phyloP scores from a whole-genome alignment of 2,797 vertebrate genomes.

The Acipenser ruthenus region DNA sequence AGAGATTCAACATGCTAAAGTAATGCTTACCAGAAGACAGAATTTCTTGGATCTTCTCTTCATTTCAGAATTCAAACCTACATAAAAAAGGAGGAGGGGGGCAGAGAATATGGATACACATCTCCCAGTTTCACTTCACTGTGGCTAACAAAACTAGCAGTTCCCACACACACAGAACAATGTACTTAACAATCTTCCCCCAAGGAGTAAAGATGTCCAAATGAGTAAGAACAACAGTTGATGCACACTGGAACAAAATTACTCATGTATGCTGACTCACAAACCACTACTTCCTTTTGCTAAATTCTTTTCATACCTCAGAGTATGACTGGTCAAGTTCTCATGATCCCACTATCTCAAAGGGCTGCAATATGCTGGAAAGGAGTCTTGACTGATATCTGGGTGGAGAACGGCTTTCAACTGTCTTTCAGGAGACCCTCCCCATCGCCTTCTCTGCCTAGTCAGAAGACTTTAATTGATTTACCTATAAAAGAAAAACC shows the following conservation, averaged over 20 bases:
- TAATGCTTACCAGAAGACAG: constrained; percentile 27
- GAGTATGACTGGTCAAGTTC: constrained; percentile 71
- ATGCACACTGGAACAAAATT: constrained; percentile 48
- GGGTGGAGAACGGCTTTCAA: background rate
- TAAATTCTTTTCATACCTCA: constrained; percentile 60
- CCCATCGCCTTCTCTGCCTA: constrained; percentile 11
- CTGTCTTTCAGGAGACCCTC: constrained; percentile 16
- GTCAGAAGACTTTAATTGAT: background rate
- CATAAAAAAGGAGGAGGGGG: constrained; percentile 19
- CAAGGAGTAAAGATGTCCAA: constrained; percentile 40
- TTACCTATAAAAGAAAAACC: too few species aligned
- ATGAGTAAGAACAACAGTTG: constrained; percentile 35
- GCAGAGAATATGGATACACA: constrained; percentile 18
- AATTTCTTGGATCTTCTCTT: constrained; percentile 17
- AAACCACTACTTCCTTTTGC: constrained; percentile 69
- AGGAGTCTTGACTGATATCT: constrained; percentile 23
- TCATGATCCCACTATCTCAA: constrained; percentile 46
- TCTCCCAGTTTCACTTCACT: constrained; percentile 48
- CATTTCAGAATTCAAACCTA: constrained; percentile 22
- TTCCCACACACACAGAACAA: constrained; percentile 42
- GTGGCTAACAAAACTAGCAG: constrained; percentile 39
- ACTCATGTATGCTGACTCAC: constrained; percentile 62
- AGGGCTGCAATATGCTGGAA: constrained; percentile 14
- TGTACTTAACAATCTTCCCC: constrained; percentile 37
- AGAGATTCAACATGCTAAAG: background rate